phyloP scores from a whole-genome alignment of 1,140 invertebrate genomes.

The Triops cancriformis region DNA sequence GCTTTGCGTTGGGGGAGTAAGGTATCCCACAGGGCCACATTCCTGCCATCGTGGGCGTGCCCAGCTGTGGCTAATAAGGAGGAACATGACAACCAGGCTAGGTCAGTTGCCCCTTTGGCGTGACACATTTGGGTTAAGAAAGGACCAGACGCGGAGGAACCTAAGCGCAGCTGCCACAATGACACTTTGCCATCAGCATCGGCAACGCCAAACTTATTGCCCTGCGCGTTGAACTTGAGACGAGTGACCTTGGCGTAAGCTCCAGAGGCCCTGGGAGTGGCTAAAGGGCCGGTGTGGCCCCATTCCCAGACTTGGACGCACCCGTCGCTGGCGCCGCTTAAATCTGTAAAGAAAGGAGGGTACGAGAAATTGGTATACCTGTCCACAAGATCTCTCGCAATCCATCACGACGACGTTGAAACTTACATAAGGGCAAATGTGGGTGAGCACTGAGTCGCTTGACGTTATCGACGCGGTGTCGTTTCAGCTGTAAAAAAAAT shows the following conservation, averaged over 20 bases:
- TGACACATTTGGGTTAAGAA: slow-evolving; percentile 92
- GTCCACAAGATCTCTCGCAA: neutral
- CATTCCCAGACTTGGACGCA: slow-evolving; percentile 97
- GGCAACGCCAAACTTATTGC: slow-evolving; percentile 95
- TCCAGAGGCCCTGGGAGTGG: slow-evolving; percentile 77
- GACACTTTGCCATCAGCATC: slow-evolving; percentile 86
- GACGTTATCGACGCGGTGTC: slow-evolving; percentile 73
- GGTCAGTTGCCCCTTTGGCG: slow-evolving; percentile 93
- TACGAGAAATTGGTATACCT: slow-evolving; percentile 21
- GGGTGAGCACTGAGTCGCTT: slow-evolving; percentile 93
- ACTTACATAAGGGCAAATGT: slow-evolving; percentile 84
- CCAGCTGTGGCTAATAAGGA: slow-evolving; percentile 96
- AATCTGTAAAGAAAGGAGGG: slow-evolving; percentile 50
- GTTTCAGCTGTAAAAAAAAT: slow-evolving; percentile 43
- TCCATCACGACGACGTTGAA: neutral
- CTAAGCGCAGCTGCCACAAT: slow-evolving; percentile 76
- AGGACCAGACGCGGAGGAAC: slow-evolving; percentile 61
- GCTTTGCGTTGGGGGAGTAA: slow-evolving; percentile 89
- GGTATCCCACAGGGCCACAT: slow-evolving; percentile 98
- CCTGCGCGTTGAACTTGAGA: slow-evolving; percentile 88
- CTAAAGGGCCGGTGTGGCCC: slow-evolving; percentile 82
- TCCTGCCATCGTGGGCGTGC: slow-evolving; percentile 90
- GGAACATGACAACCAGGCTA: slow-evolving; percentile 94
- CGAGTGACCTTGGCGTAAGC: slow-evolving; percentile 93
- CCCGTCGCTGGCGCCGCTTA: slow-evolving; percentile 94